phyloP scores from a whole-genome alignment of 2,888 invertebrate species.

The Melitaea athalia region DNA sequence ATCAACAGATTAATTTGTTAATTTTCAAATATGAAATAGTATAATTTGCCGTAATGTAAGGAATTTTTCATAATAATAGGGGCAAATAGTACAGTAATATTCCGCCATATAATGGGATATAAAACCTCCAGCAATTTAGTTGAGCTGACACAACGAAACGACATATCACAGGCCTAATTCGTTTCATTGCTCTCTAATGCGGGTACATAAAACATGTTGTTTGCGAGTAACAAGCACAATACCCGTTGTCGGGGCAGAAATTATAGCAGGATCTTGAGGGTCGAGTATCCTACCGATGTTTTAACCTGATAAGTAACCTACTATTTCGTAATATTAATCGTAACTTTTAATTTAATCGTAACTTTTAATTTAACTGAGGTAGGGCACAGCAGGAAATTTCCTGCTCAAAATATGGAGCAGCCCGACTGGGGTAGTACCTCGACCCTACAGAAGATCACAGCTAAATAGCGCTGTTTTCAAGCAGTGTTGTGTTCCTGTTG shows the following conservation, averaged over 20 bases:
- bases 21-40: too few species aligned
- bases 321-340: too few species aligned
- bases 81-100: constrained; percentile 16
- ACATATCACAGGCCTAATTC: constrained; percentile 67
- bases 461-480: too few species aligned
- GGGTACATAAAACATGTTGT: constrained; percentile 75
- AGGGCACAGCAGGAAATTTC: too few species aligned
- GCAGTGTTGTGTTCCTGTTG: too few species aligned
- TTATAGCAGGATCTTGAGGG: background rate
- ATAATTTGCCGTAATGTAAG: too few species aligned
- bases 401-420: too few species aligned
- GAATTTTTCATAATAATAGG: background rate
- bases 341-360: too few species aligned
- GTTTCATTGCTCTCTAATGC: constrained; percentile 69
- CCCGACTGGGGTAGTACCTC: too few species aligned
- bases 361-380: too few species aligned
- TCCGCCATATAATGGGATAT: constrained; percentile 21
- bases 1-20: too few species aligned
- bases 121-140: constrained; percentile 45
- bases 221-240: constrained; percentile 63
- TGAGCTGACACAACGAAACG: constrained; percentile 51
- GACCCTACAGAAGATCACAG: too few species aligned
- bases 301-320: background rate
- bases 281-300: background rate
- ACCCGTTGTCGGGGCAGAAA: constrained; percentile 44